Base-by-base conservation (phyloP, 2,797 vertebrate genomes). In the Acanthurus lineatus region DNA sequence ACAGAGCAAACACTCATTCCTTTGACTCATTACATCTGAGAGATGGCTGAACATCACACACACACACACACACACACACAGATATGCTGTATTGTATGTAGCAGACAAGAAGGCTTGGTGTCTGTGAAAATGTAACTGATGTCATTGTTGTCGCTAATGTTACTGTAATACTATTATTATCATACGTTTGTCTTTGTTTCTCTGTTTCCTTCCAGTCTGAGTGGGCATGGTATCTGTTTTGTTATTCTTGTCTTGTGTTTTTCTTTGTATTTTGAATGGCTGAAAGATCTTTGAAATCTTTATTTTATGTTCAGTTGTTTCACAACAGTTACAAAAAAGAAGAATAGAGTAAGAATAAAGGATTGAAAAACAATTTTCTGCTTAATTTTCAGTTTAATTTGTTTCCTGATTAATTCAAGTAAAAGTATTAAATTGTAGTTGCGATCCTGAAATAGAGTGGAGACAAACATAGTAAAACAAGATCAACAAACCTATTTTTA, bases 21-120 rank as follows among this genome's bases (percentile, higher is more conserved):
- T 82, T 28, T 77, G 77, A 81, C 87, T 77, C 59, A 53, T 53
- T 70, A 42, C 57, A 79, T 80, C 40, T 68, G 66, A 80, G 17
- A 76, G 47, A 60, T 7, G 51, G 25, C 9, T 51, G 5, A 32
- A 64, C 22, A 66, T 47, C 58, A 77, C 28, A 69, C 9, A 35
- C 20, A 42, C 42, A 49, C 9, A 67, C 15, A 67, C 1, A 11
- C 51, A 20, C n/a, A n/a, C 49, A 53, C 42, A 35, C 32, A 35
- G n/a, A 67, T 47, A 22, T 25, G 8, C 14, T 11, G 52, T n/a
- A 20, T 38, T 9, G 19, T 17, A 49, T 35, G 32, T 6, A 25
- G 20, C 28, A 53, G 64, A 32, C 49, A 25, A 32, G 42, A 73
- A 66, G 40, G 14, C n/a, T 35, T 35, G 32, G 32, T 35, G 64